Evolutionary conservation across 2,888 invertebrate species (phyloP), one percentile per base, ranked within the genome.

Genomic region (Leptogaster cylindrica): DNA sequence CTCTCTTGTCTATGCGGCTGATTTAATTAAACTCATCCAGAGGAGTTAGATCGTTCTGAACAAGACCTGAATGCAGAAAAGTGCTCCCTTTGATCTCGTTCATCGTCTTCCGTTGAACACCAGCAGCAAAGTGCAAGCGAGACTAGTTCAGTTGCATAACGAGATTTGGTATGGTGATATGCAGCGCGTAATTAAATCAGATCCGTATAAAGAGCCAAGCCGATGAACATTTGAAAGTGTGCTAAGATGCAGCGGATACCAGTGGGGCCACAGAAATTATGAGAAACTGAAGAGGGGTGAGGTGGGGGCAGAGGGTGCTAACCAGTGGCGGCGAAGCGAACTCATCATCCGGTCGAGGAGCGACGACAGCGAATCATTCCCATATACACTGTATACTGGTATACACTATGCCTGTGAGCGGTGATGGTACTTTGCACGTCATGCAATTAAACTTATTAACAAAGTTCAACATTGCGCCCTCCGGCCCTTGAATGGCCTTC

Each of bases 181-280:
- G 58, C 39, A 58, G 16, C 58, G 58, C 58, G 58, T 58, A 58
- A 58, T 58, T 39, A 58, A 58, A 58, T 58, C 58, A 58, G 58
- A 25, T 33, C 25, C 58, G 25, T 39, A 41, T 36, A 58, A 58
- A 58, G 58, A 58, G 25, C 36, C 39, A 58, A 12, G 39, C 41
- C 14, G 20, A 50, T 7, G 31, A 51, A 58, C 25, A 39, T 58
- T 25, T 25, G 23, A 41, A 36, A 41, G 39, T 58, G 31, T 31
- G 23, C n/a, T 46, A 23, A n/a, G 10, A 20, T 8, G n/a, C 18
- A 23, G 46, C 20, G 5, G n/a, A 4, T 46, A 12, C 1, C n/a
- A 25, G 6, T 2, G 1, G 46, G 20, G 18, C 20, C 3, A 20
- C 46, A 20, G 18, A 20, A 46, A 23, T 46, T 46, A 2, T 12